Evolutionary conservation across 2,113 vertebrate genomes (phyloP).

Genomic region (Ia io): DNA sequence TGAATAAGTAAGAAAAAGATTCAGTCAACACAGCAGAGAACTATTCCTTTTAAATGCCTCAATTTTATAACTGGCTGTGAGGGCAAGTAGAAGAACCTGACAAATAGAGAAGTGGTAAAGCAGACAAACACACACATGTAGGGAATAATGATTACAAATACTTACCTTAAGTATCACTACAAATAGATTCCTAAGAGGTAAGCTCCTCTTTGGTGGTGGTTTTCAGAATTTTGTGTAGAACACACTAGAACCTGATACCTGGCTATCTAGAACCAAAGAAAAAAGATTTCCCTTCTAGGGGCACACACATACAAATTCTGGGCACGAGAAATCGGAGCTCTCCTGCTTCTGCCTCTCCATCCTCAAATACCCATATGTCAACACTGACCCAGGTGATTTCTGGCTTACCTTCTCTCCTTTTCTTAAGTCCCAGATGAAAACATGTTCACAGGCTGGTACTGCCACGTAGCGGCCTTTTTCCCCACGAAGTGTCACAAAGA

Average conservation of each 20-base stretch:
- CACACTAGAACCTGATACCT: neutral
- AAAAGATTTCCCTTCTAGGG: neutral
- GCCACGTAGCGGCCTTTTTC: conserved; percentile 93
- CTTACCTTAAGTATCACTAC: neutral
- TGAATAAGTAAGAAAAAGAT: neutral
- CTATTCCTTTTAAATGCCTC: neutral
- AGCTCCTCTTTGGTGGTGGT: neutral
- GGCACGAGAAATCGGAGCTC: neutral
- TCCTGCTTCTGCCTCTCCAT: neutral
- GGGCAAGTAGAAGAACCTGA: neutral
- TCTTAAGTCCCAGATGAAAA: conserved; percentile 95
- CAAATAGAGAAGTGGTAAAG: neutral
- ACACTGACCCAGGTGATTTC: neutral
- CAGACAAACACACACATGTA: neutral
- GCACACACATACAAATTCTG: neutral
- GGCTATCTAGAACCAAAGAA: neutral
- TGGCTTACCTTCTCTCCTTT: conserved; percentile 94
- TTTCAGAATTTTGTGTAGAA: neutral
- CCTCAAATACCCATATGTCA: neutral
- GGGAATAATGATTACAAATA: neutral
- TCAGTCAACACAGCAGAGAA: neutral
- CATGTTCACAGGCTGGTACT: conserved; percentile 94
- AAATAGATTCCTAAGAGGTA: neutral
- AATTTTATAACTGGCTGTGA: neutral
- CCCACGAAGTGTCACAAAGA: conserved; percentile 89